These are phyloP conservation scores for Hemicordylus capensis DNA, from an alignment of 2,113 vertebrate genomes.

Conservation along the genomic window DNA sequence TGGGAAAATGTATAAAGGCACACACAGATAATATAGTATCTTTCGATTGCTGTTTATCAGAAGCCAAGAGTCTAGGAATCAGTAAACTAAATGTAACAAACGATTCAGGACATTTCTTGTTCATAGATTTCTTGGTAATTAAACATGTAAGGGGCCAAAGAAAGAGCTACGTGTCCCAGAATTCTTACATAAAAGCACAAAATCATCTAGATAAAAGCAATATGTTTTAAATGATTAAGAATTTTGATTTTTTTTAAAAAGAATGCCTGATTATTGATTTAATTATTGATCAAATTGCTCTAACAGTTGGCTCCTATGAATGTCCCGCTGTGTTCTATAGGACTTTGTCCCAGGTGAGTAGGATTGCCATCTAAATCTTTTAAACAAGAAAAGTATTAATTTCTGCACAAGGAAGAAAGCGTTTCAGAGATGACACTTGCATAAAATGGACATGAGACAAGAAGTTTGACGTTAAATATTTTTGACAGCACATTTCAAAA, in stretches of 20 bases:
- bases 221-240: too few species aligned
- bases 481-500: background rate
- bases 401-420: background rate
- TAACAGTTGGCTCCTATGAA: background rate
- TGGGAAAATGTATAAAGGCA: background rate
- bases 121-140: background rate
- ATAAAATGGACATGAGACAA: background rate
- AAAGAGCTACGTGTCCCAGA: background rate
- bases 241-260: background rate
- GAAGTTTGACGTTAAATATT: background rate
- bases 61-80: background rate
- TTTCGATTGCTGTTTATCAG: background rate
- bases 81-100: background rate
- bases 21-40: background rate
- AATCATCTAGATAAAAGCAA: background rate
- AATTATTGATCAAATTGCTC: background rate
- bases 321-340: background rate
- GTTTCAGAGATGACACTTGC: background rate
- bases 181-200: background rate
- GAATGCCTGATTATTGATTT: background rate
- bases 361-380: background rate
- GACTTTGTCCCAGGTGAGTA: background rate
- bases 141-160: background rate
- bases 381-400: background rate
- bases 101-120: background rate